Conservation (phyloP, 2,888 invertebrate genomes). For the Syritta pipiens region DNA sequence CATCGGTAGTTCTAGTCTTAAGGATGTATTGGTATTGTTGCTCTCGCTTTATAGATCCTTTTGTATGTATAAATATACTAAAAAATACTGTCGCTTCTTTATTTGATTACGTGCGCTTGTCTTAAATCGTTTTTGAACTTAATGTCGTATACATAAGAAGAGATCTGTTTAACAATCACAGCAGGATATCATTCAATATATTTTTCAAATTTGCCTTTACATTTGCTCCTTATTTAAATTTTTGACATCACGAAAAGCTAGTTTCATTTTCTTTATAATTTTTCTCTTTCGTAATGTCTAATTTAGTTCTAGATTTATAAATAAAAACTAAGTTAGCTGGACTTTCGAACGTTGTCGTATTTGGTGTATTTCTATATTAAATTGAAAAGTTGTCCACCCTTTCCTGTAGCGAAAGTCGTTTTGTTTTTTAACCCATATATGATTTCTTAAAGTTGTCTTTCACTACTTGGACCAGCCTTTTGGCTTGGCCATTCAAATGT, state of each 20-base stretch:
- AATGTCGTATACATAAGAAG: conserved; percentile 17
- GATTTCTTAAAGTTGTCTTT: conserved; percentile 24
- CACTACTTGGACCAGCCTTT: conserved; percentile 12
- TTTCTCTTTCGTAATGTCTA: too few species aligned
- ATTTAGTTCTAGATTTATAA: neutral
- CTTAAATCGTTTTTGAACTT: conserved; percentile 11
- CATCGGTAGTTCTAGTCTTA: too few species aligned
- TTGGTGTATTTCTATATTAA: conserved; percentile 14
- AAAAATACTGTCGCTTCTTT: neutral
- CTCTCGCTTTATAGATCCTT: too few species aligned
- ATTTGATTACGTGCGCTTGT: conserved; percentile 9
- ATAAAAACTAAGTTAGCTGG: neutral
- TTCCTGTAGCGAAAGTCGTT: neutral
- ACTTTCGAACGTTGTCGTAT: conserved; percentile 5
- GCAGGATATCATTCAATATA: conserved; percentile 22
- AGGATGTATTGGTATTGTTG: too few species aligned
- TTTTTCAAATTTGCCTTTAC: conserved; percentile 13
- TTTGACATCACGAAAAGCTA: too few species aligned
- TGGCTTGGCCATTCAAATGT: conserved; percentile 12
- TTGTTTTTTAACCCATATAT: neutral
- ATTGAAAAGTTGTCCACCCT: conserved; percentile 14
- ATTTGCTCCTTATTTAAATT: too few species aligned
- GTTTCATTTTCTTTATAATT: too few species aligned
- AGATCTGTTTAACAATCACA: conserved; percentile 9
- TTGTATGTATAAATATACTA: too few species aligned